phyloP scores from a whole-genome alignment of 2,113 vertebrate species.

The Cynoglossus semilaevis region DNA sequence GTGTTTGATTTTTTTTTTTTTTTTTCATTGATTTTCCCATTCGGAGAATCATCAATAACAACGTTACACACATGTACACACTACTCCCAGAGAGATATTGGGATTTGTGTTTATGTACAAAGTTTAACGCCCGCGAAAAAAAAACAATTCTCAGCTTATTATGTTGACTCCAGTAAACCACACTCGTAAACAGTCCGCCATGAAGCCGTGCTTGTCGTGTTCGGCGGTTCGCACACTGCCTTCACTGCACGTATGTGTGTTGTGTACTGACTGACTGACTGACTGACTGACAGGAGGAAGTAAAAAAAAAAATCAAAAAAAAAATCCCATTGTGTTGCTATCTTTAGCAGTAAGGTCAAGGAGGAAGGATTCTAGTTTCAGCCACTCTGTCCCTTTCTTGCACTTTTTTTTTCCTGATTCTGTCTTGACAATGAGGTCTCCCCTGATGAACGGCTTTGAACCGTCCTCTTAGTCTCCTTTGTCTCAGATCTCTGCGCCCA shows the following conservation, averaged over 20 bases:
- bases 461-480: constrained; percentile 53
- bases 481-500: constrained; percentile 52
- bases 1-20: constrained; percentile 15
- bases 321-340: no score
- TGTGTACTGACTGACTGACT: background rate
- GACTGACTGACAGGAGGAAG: no score
- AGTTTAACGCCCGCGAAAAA: background rate
- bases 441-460: constrained; percentile 64
- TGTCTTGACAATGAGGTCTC: constrained; percentile 36
- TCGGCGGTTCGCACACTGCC: background rate
- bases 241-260: background rate
- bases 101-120: background rate
- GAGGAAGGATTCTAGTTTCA: constrained; percentile 59
- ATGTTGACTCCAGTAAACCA: background rate
- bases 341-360: no score
- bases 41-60: no score
- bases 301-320: no score
- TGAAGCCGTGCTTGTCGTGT: background rate
- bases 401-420: constrained; percentile 36
- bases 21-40: background rate
- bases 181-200: background rate
- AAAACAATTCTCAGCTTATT: constrained; percentile 6
- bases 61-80: no score
- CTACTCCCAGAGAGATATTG: no score
- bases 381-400: background rate